Conservation (phyloP, 2,113 vertebrate genomes). For the Mobula birostris region DNA sequence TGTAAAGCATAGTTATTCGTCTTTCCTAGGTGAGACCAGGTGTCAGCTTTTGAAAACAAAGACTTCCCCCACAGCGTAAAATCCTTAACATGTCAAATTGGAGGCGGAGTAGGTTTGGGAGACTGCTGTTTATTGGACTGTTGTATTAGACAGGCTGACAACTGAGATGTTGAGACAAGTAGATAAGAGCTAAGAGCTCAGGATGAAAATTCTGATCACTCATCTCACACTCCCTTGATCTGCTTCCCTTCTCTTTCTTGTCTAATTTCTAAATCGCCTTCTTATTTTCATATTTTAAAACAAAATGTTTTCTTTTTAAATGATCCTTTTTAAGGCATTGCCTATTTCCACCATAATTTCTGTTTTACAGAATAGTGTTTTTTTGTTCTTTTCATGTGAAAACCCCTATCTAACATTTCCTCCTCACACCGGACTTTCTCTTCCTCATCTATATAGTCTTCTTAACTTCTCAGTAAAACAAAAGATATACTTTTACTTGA, state of each 20-base stretch:
- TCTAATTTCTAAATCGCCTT: background rate
- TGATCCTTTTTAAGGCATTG: background rate
- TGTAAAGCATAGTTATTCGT: background rate
- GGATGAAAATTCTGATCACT: constrained; percentile 14
- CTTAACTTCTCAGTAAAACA: background rate
- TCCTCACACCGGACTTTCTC: background rate
- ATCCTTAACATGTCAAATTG: constrained; percentile 1
- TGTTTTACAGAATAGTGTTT: background rate
- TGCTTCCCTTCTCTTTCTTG: too few species aligned
- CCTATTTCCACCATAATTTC: background rate
- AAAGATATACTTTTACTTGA: background rate
- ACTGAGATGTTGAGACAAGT: constrained; percentile 18
- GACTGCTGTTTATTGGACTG: constrained; percentile 37
- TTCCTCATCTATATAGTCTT: background rate
- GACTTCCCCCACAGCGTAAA: constrained; percentile 24
- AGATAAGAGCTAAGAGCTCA: constrained; percentile 29
- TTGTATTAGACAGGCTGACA: constrained; percentile 20
- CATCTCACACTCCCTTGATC: background rate
- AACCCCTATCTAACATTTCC: background rate
- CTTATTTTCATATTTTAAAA: background rate
- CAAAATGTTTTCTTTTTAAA: background rate
- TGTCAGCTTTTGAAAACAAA: constrained; percentile 23
- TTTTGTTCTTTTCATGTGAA: background rate
- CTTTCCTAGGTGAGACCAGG: constrained; percentile 8
- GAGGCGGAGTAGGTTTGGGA: background rate